Evolutionary conservation across 2,888 invertebrate genomes (phyloP).

Genomic region (Lordiphosa fenestrarum): DNA sequence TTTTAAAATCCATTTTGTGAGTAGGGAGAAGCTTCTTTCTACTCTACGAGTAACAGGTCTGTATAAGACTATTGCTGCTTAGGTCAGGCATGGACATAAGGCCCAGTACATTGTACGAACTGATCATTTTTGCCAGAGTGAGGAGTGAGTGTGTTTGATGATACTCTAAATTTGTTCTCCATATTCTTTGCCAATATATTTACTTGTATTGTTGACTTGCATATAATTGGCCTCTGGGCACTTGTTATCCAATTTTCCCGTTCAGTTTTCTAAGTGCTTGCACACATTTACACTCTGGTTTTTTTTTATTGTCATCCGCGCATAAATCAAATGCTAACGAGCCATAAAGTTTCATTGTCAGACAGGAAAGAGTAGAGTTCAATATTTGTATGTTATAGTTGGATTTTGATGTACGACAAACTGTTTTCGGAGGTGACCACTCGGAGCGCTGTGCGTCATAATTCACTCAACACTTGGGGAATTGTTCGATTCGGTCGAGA

Average conservation of each 20-base stretch:
- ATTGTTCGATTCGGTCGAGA: conserved; percentile 31
- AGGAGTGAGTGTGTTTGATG: no score
- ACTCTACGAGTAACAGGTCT: no score
- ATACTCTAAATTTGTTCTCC: no score
- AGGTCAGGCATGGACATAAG: no score
- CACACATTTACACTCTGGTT: conserved; percentile 1
- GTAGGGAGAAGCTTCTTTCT: no score
- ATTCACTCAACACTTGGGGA: conserved; percentile 64
- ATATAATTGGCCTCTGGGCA: no score
- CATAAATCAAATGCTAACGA: conserved; percentile 68
- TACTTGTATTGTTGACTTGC: no score
- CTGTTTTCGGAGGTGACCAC: conserved; percentile 60
- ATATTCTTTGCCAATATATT: no score
- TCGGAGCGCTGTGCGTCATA: conserved; percentile 57
- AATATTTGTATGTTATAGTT: conserved; percentile 67
- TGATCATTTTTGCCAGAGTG: no score
- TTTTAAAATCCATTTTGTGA: no score
- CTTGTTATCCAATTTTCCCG: neutral
- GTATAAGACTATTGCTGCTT: no score
- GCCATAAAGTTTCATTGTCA: conserved; percentile 71
- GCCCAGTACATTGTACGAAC: no score
- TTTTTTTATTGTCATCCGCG: conserved; percentile 13
- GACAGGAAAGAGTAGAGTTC: conserved; percentile 46
- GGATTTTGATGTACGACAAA: conserved; percentile 70
- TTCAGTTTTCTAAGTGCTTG: conserved; percentile 1